Conservation (phyloP, 2,797 vertebrate genomes). For the Pipistrellus nathusii region DNA sequence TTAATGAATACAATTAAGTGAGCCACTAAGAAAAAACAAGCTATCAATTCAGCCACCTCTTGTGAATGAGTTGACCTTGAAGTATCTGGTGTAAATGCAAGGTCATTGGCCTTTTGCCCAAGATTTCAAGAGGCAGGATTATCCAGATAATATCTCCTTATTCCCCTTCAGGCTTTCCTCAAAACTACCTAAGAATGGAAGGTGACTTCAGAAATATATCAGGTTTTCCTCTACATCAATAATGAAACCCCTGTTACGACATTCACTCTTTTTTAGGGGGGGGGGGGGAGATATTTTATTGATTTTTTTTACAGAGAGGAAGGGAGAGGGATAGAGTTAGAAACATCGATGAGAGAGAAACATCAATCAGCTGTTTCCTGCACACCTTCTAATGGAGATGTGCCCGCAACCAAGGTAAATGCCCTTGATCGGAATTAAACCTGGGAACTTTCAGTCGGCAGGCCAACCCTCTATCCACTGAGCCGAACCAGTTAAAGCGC, state of each 20-base stretch:
- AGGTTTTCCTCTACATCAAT: neutral
- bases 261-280: neutral
- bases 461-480: too few relatives aligned
- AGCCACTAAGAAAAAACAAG: constrained; percentile 68
- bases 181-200: neutral
- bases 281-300: too few relatives aligned
- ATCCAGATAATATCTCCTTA: neutral
- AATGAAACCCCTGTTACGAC: neutral
- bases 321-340: too few relatives aligned
- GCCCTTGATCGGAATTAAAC: too few relatives aligned
- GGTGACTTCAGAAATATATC: neutral
- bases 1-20: constrained; percentile 70
- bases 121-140: neutral
- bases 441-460: too few relatives aligned
- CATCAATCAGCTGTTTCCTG: too few relatives aligned
- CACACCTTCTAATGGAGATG: too few relatives aligned
- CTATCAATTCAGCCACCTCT: constrained; percentile 48
- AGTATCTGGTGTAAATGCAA: neutral
- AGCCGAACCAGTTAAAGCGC: too few relatives aligned
- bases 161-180: neutral
- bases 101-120: neutral
- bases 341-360: too few relatives aligned
- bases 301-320: too few relatives aligned
- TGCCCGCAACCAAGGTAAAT: too few relatives aligned
- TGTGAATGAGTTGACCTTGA: constrained; percentile 17